phyloP scores from a whole-genome alignment of 2,113 vertebrate species.

The Falcunculus frontatus region DNA sequence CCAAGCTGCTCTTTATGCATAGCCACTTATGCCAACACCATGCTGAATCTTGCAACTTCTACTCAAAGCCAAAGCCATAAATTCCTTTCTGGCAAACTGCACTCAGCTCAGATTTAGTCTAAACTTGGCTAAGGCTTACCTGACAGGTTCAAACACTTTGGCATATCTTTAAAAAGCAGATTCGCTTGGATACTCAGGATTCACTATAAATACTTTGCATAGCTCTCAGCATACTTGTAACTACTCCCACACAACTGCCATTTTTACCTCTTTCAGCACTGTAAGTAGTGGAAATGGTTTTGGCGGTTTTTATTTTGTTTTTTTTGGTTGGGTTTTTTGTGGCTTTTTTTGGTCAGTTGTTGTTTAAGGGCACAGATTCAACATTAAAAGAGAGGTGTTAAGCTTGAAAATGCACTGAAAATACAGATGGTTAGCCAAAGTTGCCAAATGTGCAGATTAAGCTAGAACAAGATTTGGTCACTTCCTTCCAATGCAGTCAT shows the following conservation, averaged over 20 bases:
- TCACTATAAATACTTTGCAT: slow-evolving; percentile 9
- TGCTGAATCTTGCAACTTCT: slow-evolving; percentile 1
- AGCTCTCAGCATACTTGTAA: neutral
- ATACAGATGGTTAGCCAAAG: neutral
- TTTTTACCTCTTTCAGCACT: neutral
- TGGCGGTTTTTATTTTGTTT: accelerated
- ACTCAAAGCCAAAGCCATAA: slow-evolving; percentile 16
- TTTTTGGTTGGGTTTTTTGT: neutral
- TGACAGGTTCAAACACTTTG: neutral
- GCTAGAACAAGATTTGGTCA: neutral
- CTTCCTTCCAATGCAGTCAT: neutral
- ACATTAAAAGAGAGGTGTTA: neutral
- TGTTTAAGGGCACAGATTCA: neutral
- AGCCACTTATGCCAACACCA: neutral
- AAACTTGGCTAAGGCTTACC: slow-evolving; percentile 4
- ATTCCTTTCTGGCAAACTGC: neutral
- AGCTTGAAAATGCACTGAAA: neutral
- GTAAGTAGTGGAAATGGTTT: neutral
- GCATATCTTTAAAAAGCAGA: neutral
- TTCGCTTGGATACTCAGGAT: neutral
- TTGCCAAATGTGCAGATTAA: neutral
- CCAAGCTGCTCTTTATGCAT: neutral
- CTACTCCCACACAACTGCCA: neutral
- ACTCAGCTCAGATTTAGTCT: neutral
- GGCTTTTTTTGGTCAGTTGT: neutral